Conservation (phyloP, 2,113 vertebrate species). For the Dasyurus viverrinus region DNA sequence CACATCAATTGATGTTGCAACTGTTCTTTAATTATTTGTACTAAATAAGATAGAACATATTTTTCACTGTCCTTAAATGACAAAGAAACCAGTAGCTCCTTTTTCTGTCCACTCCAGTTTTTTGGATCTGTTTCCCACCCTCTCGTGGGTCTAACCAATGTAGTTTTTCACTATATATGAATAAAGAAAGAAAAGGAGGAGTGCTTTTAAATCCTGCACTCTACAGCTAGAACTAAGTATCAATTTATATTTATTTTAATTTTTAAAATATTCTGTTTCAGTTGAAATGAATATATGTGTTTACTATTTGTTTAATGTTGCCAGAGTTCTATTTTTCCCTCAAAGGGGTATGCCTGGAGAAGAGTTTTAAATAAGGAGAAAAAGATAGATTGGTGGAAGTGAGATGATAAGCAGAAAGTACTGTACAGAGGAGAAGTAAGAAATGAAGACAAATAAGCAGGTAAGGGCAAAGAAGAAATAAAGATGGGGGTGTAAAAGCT, state of each 20-base stretch:
- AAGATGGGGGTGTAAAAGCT: not conserved
- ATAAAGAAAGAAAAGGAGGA: not conserved
- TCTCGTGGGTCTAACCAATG: not conserved
- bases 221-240: not conserved
- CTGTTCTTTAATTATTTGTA: not conserved
- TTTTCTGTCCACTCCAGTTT: not conserved
- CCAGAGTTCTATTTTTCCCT: not conserved
- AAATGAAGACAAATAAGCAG: not conserved
- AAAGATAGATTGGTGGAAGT: not conserved
- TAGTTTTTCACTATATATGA: not conserved
- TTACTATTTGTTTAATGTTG: not conserved
- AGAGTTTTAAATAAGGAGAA: not conserved
- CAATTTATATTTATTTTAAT: not conserved
- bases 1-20: not conserved
- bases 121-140: not conserved
- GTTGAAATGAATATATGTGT: not conserved
- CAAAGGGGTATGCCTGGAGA: not conserved
- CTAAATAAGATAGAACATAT: not conserved
- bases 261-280: not conserved
- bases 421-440: not conserved
- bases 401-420: not conserved
- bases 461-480: not conserved
- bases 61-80: not conserved
- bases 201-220: not conserved
- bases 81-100: not conserved